phyloP scores from a whole-genome alignment of 2,888 invertebrate genomes.

The Cheilosia vulpina region DNA sequence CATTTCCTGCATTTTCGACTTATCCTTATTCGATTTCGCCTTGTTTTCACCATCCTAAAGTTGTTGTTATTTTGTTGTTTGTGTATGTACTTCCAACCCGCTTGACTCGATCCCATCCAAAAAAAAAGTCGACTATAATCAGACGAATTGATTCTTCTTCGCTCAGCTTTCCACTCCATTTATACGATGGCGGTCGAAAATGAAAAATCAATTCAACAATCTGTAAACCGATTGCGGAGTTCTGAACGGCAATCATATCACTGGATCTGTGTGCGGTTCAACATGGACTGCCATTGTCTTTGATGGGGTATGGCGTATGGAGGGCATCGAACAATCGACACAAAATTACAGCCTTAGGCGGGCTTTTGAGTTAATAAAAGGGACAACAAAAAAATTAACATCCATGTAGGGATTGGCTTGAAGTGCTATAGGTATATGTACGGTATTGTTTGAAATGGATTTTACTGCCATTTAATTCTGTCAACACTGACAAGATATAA shows the following conservation, averaged over 20 bases:
- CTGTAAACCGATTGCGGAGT: slow-evolving; percentile 41
- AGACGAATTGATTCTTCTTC: slow-evolving; percentile 52
- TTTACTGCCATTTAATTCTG: slow-evolving; percentile 38
- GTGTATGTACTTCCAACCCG: not conserved
- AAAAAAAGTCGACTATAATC: slow-evolving; percentile 19
- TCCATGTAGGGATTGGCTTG: slow-evolving; percentile 33
- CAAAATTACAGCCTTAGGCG: slow-evolving; percentile 64
- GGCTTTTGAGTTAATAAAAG: slow-evolving; percentile 50
- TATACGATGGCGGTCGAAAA: slow-evolving; percentile 32
- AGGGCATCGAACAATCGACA: slow-evolving; percentile 61
- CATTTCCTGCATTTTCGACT: slow-evolving; percentile 29
- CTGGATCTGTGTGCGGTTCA: slow-evolving; percentile 25
- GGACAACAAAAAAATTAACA: slow-evolving; percentile 1
- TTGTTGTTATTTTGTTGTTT: not conserved
- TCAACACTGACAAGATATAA: slow-evolving; percentile 18
- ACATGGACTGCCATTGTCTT: slow-evolving; percentile 30
- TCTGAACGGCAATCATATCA: slow-evolving; percentile 21
- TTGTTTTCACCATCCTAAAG: not conserved
- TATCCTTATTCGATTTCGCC: not conserved
- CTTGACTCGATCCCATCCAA: not conserved
- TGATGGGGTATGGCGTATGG: slow-evolving; percentile 17
- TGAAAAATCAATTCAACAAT: slow-evolving; percentile 68
- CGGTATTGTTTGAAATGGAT: slow-evolving; percentile 32
- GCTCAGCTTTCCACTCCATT: slow-evolving; percentile 47
- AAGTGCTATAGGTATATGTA: not conserved